Evolutionary conservation across 2,113 vertebrate genomes (phyloP).

Genomic region (Heptranchias perlo): DNA sequence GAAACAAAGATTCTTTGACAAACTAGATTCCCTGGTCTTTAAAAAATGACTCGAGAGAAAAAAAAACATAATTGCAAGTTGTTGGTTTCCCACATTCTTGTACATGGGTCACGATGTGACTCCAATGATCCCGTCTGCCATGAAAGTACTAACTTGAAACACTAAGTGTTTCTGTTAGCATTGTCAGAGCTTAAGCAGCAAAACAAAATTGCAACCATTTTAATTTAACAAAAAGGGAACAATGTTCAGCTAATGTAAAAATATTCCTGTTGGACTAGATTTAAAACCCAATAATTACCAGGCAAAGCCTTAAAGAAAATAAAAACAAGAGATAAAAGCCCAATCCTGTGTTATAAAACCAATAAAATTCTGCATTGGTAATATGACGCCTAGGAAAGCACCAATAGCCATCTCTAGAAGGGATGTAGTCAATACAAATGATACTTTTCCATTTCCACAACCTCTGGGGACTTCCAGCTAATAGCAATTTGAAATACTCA

Average conservation of each 20-base stretch:
- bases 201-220: not conserved
- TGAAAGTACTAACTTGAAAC: not conserved
- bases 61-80: not conserved
- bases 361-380: slow-evolving; percentile 4
- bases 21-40: not conserved
- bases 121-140: not conserved
- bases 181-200: not conserved
- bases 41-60: not conserved
- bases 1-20: not conserved
- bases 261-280: not conserved
- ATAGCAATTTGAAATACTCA: not conserved
- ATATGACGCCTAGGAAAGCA: not conserved
- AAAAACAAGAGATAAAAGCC: not conserved
- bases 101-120: not conserved
- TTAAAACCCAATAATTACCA: not conserved
- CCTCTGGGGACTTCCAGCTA: not conserved
- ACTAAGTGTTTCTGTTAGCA: not conserved
- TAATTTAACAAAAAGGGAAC: not conserved
- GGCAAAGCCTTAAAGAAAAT: not conserved
- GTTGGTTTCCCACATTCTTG: not conserved
- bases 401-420: not conserved
- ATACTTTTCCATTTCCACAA: not conserved
- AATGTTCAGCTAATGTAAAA: not conserved
- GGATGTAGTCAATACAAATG: slow-evolving; percentile 13
- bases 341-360: not conserved